Base-by-base conservation (phyloP, 2,113 vertebrate species). In the Hystrix cristata region DNA sequence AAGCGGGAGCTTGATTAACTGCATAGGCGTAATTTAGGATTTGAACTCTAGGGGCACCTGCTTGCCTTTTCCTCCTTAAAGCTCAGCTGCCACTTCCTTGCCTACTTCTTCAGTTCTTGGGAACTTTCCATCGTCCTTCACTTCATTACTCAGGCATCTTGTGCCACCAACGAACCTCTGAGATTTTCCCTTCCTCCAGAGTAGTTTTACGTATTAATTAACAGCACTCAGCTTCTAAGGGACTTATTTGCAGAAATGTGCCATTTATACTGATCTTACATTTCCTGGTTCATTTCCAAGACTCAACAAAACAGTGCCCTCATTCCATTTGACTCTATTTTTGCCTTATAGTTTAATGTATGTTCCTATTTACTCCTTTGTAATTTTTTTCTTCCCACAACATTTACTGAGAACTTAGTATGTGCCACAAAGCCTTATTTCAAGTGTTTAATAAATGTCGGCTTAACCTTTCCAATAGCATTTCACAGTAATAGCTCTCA, bases 261-360 rank as follows among this genome's bases (percentile, higher is more conserved):
- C 69, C 69, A 57, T 87, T 90, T 87, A 89, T 90, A 53, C 62
- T 64, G 34, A 82, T 25, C 46, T 92, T 93, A 89, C 80, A 62
- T 92, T 93, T 87, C 21, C 96, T 97, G 96, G 93, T 84, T 97
- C 29, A 38, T 87, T 94, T 96, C 84, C 91, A 89, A 91, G 82
- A 62, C 82, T 91, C 65, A 43, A 43, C 82, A 95, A 91, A 94
- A 86, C 62, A 23, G 57, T 91, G 60, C 81, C 60, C 87, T 79
- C 62, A 53, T 98, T 96, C 91, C 67, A 29, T 34, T 9, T 2
- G 55, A 78, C 71, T 90, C 59, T 64, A 18, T 46, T 71, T 94
- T 79, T 88, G 78, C 59, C 29, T 91, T 55, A 81, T 4, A 46
- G 65, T 94, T 85, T 29, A 94, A 80, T 81, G 31, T 92, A 7